phyloP scores from a whole-genome alignment of 1,140 invertebrate species.

The Rhynchophorus ferrugineus region DNA sequence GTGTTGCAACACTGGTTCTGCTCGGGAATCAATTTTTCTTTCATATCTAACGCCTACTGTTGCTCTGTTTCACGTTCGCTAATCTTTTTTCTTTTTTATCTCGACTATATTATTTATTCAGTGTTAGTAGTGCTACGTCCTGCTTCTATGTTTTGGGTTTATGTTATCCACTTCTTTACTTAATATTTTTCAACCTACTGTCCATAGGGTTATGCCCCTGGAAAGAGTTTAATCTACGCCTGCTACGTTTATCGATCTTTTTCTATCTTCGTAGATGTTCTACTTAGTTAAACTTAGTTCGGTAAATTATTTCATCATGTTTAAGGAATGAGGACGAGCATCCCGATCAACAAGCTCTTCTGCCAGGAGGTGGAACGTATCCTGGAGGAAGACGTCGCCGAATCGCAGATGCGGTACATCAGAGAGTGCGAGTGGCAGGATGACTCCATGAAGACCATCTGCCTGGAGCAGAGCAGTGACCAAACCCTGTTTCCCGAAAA shows the following conservation, averaged over 20 bases:
- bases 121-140: too few relatives aligned
- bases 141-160: too few relatives aligned
- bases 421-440: conserved; percentile 28
- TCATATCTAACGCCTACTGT: too few relatives aligned
- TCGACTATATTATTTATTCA: conserved; percentile 23
- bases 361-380: conserved; percentile 11
- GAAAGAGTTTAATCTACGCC: too few relatives aligned
- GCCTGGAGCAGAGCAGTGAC: neutral
- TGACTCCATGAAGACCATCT: conserved; percentile 22
- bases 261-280: too few relatives aligned
- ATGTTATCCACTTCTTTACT: too few relatives aligned
- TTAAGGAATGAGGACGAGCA: conserved; percentile 11
- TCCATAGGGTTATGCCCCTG: too few relatives aligned
- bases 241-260: too few relatives aligned
- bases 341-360: conserved; percentile 21
- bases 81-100: conserved; percentile 28
- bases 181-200: too few relatives aligned
- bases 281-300: too few relatives aligned
- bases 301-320: too few relatives aligned
- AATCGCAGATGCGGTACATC: conserved; percentile 26
- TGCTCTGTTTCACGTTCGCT: conserved; percentile 80
- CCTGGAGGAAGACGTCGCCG: conserved; percentile 8
- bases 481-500: conserved; percentile 18
- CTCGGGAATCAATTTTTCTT: too few relatives aligned
- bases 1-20: neutral